These are phyloP conservation scores for Triplophysa dalaica DNA, from an alignment of 2,113 vertebrate genomes.

Conservation along the genomic window DNA sequence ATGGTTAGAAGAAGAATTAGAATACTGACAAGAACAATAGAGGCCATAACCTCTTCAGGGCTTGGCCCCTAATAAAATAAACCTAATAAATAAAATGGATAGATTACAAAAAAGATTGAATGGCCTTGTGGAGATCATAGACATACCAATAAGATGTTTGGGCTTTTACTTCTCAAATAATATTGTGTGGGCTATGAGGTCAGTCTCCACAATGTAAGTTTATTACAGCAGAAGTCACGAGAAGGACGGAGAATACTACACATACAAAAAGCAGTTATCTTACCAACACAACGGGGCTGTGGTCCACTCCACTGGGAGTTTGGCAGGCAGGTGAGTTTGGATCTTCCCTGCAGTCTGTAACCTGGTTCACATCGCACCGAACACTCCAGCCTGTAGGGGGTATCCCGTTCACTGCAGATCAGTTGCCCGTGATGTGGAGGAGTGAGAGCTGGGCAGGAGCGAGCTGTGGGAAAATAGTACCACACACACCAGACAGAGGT, in stretches of 20 bases:
- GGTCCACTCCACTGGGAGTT: constrained; percentile 87
- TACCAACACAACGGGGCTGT: constrained; percentile 91
- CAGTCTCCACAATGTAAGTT: too few species aligned
- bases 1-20: too few species aligned
- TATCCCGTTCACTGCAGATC: constrained; percentile 78
- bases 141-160: too few species aligned
- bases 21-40: too few species aligned
- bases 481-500: constrained; percentile 15
- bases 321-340: constrained; percentile 83
- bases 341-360: constrained; percentile 83
- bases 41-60: too few species aligned
- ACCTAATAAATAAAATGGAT: too few species aligned
- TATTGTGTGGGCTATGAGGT: too few species aligned
- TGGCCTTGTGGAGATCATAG: neutral
- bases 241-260: neutral
- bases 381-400: constrained; percentile 80
- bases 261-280: constrained; percentile 58
- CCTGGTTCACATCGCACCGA: constrained; percentile 83
- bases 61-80: too few species aligned
- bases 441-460: constrained; percentile 81
- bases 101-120: neutral
- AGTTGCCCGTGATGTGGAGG: constrained; percentile 79
- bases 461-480: constrained; percentile 70
- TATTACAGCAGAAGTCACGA: neutral
- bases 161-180: too few species aligned